These are phyloP conservation scores for Aix galericulata DNA, from an alignment of 2,113 vertebrate genomes.

Conservation along the genomic window DNA sequence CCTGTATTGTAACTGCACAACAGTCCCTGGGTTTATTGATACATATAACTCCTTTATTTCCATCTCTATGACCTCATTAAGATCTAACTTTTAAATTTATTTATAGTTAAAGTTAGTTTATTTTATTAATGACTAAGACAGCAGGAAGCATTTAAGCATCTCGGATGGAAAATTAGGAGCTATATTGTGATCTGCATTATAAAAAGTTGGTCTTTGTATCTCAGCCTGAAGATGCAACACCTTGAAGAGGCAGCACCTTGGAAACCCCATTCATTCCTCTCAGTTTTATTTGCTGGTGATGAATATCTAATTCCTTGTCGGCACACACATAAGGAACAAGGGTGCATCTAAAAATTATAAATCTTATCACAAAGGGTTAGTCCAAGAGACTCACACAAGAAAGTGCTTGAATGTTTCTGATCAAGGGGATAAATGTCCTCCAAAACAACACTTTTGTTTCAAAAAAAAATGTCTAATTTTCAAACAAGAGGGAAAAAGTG, in stretches of 20 bases:
- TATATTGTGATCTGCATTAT: not conserved
- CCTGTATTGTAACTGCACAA: accelerated
- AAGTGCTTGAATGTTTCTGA: accelerated
- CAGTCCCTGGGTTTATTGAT: not conserved
- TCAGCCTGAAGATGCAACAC: not conserved
- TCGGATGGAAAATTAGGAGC: constrained; percentile 20
- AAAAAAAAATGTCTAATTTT: not conserved
- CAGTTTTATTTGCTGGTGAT: not conserved
- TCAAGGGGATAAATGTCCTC: not conserved
- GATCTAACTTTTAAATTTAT: not conserved
- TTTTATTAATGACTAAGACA: constrained; percentile 14
- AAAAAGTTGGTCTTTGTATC: not conserved
- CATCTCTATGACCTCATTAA: not conserved
- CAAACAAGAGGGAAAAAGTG: not conserved
- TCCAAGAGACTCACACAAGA: not conserved
- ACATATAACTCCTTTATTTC: not conserved
- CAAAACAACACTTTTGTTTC: not conserved
- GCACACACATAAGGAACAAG: accelerated
- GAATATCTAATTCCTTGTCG: not conserved
- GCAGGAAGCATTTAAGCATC: constrained; percentile 6
- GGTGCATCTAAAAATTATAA: not conserved
- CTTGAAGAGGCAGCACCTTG: not conserved
- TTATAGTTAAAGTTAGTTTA: constrained; percentile 16
- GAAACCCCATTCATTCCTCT: not conserved
- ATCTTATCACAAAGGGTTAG: not conserved